Conservation (phyloP, 30 jellyfish, hydroid and myxozoan genomes). For the Haliclystus octoradiatus region DNA sequence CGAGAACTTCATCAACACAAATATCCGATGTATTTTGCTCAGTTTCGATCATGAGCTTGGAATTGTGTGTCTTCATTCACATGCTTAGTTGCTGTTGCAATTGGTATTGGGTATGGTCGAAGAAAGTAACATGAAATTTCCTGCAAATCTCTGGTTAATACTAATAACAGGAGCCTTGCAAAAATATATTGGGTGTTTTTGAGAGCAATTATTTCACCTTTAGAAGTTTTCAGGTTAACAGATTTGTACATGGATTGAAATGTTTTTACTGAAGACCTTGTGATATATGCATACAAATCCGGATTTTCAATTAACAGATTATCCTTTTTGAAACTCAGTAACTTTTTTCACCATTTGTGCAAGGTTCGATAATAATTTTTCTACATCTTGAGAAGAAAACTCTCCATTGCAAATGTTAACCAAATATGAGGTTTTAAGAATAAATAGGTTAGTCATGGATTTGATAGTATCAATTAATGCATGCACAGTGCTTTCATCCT, state of each 20-base stretch:
- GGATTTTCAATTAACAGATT: too few species aligned
- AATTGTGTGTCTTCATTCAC: conserved; percentile 9
- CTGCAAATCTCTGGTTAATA: conserved; percentile 21
- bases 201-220: too few species aligned
- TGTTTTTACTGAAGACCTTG: too few species aligned
- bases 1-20: conserved; percentile 7
- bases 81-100: conserved; percentile 18
- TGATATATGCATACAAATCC: too few species aligned
- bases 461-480: conserved; percentile 8
- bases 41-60: conserved; percentile 9
- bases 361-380: too few species aligned
- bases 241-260: too few species aligned
- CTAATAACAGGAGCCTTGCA: conserved; percentile 31
- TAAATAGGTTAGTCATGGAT: conserved; percentile 10
- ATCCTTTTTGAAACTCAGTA: too few species aligned
- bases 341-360: too few species aligned
- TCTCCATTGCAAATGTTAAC: too few species aligned
- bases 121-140: conserved; percentile 11
- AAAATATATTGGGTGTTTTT: conserved; percentile 17
- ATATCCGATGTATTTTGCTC: background rate
- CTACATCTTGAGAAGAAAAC: too few species aligned
- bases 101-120: conserved; percentile 16
- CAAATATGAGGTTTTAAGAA: too few species aligned
- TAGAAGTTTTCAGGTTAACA: too few species aligned
- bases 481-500: conserved; percentile 13